phyloP scores from a whole-genome alignment of 2,888 invertebrate genomes.

The Drosophila picticornis region DNA sequence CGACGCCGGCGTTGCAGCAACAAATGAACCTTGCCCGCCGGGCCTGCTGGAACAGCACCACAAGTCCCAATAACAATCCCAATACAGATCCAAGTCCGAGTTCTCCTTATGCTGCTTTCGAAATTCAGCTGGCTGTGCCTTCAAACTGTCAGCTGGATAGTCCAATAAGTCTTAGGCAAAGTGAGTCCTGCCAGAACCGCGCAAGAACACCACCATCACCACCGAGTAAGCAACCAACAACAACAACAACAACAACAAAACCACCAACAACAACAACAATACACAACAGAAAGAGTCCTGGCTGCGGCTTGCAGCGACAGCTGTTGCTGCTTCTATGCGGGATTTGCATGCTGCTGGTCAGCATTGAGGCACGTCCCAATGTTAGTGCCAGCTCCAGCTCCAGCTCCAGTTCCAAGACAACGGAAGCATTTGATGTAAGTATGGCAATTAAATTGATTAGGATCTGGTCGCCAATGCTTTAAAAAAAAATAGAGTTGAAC shows the following conservation, averaged over 20 bases:
- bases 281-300: constrained; percentile 12
- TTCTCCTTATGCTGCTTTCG: constrained; percentile 71
- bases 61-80: constrained; percentile 1
- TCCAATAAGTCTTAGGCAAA: constrained; percentile 45
- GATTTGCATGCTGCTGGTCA: constrained; percentile 75
- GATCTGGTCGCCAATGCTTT: neutral
- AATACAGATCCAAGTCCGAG: constrained; percentile 2
- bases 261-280: constrained; percentile 20
- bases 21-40: constrained; percentile 90
- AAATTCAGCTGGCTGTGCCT: constrained; percentile 26
- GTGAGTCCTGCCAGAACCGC: constrained; percentile 22
- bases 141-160: constrained; percentile 43
- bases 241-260: constrained; percentile 47
- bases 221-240: constrained; percentile 46
- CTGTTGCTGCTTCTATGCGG: constrained; percentile 62
- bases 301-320: constrained; percentile 39
- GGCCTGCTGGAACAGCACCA: constrained; percentile 87
- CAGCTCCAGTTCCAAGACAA: constrained; percentile 22
- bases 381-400: constrained; percentile 46
- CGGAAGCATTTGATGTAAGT: constrained; percentile 63
- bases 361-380: constrained; percentile 84
- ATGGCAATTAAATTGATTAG: constrained; percentile 30
- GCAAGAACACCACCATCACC: constrained; percentile 31
- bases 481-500: neutral
- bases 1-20: constrained; percentile 87